These are phyloP conservation scores for human DNA, from an alignment of 2,113 vertebrate genomes.

Conservation along the genomic window GRCh38 chr2:216232001-216232500, in stretches of 20 bases:
- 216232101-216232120: not conserved
- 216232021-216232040: not conserved
- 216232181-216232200: not conserved
- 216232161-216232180: not conserved
- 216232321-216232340: not conserved
- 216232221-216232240: not conserved
- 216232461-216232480: too few species aligned
- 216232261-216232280: not conserved
- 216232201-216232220: not conserved
- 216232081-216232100: not conserved
- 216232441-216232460: too few species aligned
- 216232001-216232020: not conserved
- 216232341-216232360: not conserved
- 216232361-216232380: not conserved
- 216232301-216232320: not conserved
- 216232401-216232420: too few species aligned
- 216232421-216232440: too few species aligned
- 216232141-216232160: not conserved
- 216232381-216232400: too few species aligned
- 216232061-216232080: not conserved
- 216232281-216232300: not conserved
- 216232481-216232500: too few species aligned
- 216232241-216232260: not conserved
- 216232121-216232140: not conserved
- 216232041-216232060: not conserved